Evolutionary conservation across 2,797 vertebrate genomes (phyloP).

Genomic region (Valencia hispanica): DNA sequence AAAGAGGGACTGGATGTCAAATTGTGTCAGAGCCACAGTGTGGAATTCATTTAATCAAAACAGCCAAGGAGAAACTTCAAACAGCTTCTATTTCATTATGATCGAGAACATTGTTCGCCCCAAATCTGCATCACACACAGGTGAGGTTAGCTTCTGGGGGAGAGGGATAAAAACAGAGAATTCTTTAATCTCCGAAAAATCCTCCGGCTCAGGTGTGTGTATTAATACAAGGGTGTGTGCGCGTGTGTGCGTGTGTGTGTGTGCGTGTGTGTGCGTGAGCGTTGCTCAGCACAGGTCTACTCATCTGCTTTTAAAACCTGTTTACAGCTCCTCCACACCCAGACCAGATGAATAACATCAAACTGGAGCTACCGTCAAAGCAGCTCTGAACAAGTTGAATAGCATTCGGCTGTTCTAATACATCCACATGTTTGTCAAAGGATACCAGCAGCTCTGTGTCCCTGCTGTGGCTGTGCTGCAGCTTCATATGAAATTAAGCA

Average conservation of each 20-base stretch:
- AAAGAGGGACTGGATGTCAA: slow-evolving; percentile 37
- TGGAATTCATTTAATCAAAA: slow-evolving; percentile 63
- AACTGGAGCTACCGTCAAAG: slow-evolving; percentile 27
- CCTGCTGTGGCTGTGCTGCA: not conserved
- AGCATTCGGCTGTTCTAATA: slow-evolving; percentile 30
- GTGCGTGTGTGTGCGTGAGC: slow-evolving; percentile 38
- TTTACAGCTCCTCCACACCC: slow-evolving; percentile 51
- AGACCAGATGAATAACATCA: slow-evolving; percentile 28
- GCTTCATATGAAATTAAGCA: not conserved
- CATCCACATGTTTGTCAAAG: slow-evolving; percentile 21
- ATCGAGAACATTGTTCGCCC: slow-evolving; percentile 50
- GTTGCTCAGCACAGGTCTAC: slow-evolving; percentile 37
- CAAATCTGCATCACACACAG: slow-evolving; percentile 61
- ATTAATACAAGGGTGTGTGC: not conserved
- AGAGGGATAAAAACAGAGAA: slow-evolving; percentile 63
- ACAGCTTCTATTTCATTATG: slow-evolving; percentile 67
- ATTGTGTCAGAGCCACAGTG: slow-evolving; percentile 49
- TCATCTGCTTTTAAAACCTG: slow-evolving; percentile 57
- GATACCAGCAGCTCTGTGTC: not conserved
- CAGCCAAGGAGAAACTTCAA: slow-evolving; percentile 70
- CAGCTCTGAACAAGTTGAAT: slow-evolving; percentile 19
- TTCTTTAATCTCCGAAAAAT: slow-evolving; percentile 68
- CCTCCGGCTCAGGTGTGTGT: slow-evolving; percentile 35
- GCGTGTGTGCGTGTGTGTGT: slow-evolving; percentile 35
- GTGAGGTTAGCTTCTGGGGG: slow-evolving; percentile 58